These are phyloP conservation scores for Dendrophyllia cribrosa DNA, from an alignment of 64 coral and sea anemone species.

Conservation along the genomic window DNA sequence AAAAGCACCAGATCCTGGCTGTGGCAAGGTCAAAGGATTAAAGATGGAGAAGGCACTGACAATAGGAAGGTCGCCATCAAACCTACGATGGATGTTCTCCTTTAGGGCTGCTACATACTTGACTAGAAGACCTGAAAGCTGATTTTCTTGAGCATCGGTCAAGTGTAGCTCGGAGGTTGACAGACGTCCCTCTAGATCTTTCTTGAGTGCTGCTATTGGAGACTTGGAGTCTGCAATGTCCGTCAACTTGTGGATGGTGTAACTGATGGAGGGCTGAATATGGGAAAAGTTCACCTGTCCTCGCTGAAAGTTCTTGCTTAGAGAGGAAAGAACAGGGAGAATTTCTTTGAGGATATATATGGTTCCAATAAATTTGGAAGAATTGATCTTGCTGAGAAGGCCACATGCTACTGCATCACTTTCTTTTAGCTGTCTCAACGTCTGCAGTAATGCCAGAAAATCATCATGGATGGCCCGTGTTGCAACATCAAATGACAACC, in stretches of 20 bases:
- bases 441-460: not conserved
- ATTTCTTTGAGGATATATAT: not conserved
- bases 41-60: conserved; percentile 58
- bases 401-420: not conserved
- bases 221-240: not conserved
- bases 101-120: conserved; percentile 47
- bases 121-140: conserved; percentile 2
- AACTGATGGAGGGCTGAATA: not conserved
- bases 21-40: conserved; percentile 37
- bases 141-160: not conserved
- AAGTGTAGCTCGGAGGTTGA: not conserved
- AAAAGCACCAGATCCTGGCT: conserved; percentile 41
- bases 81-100: conserved; percentile 36
- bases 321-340: not conserved
- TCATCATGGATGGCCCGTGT: not conserved
- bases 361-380: conserved; percentile 10
- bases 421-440: not conserved
- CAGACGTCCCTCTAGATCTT: conserved; percentile 3
- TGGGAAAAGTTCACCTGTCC: conserved; percentile 7
- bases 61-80: conserved; percentile 26
- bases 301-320: conserved; percentile 15
- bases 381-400: not conserved
- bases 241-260: not conserved
- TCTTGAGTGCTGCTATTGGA: not conserved
- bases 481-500: conserved; percentile 18